Conservation (phyloP, 1,140 invertebrate genomes). For the Brachionus sp. region DNA sequence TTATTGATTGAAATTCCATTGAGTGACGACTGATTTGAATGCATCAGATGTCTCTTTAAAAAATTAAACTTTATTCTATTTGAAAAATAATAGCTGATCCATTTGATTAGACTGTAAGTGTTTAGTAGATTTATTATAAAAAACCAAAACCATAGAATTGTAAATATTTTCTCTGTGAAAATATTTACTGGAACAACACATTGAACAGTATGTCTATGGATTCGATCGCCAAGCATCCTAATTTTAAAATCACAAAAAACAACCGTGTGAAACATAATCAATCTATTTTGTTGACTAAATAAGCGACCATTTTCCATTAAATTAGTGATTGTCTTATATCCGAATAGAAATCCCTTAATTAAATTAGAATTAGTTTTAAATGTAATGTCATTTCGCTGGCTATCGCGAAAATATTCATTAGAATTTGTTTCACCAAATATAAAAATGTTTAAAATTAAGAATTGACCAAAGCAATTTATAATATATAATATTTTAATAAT, state of each 20-base stretch:
- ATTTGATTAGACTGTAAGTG: constrained; percentile 6
- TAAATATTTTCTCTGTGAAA: constrained; percentile 62
- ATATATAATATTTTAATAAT: constrained; percentile 42
- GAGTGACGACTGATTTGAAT: not conserved
- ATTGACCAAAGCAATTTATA: constrained; percentile 10
- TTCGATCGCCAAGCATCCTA: constrained; percentile 49
- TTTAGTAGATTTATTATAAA: constrained; percentile 48
- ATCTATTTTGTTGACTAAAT: not conserved
- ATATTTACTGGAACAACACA: constrained; percentile 62
- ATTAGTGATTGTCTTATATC: constrained; percentile 7
- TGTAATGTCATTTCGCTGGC: constrained; percentile 7
- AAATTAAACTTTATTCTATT: not conserved
- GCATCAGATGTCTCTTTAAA: constrained; percentile 11
- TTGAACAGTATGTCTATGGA: constrained; percentile 57
- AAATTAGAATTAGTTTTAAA: constrained; percentile 20
- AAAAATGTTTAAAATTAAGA: constrained; percentile 29
- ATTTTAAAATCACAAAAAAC: constrained; percentile 47
- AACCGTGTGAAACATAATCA: constrained; percentile 40
- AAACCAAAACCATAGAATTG: constrained; percentile 58
- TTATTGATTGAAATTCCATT: not conserved
- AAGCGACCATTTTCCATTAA: constrained; percentile 13
- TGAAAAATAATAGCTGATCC: constrained; percentile 19
- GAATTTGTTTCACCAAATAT: constrained; percentile 1
- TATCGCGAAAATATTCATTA: not conserved
- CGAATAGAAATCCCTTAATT: not conserved